phyloP scores from a whole-genome alignment of 2,797 vertebrate species.

The Gobio occitaniae region DNA sequence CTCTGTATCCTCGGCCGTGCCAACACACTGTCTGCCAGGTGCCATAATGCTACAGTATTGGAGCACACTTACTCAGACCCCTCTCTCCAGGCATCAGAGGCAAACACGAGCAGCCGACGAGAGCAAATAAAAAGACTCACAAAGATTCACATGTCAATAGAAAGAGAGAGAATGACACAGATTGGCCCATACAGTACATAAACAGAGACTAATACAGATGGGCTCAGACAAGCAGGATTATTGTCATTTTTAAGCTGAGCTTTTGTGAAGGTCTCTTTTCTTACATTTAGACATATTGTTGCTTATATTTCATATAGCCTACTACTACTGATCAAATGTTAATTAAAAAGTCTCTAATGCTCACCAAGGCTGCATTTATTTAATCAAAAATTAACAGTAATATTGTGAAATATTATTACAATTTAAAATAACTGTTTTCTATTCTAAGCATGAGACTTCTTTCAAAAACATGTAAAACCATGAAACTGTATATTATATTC shows the following conservation, averaged over 20 bases:
- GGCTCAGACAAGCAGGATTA: not conserved
- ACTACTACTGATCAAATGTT: no score
- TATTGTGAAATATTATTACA: no score
- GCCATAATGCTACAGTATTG: constrained; percentile 63
- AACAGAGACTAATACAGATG: constrained; percentile 11
- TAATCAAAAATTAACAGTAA: no score
- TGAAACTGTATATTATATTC: no score
- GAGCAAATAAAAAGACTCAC: constrained; percentile 30
- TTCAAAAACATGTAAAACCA: no score
- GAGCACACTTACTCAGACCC: constrained; percentile 57
- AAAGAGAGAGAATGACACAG: not conserved
- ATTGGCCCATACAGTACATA: not conserved
- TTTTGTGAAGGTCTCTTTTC: no score
- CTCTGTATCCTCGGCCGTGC: constrained; percentile 65
- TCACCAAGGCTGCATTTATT: no score
- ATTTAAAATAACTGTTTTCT: no score
- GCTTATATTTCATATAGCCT: no score
- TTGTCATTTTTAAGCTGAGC: not conserved
- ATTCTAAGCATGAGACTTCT: no score
- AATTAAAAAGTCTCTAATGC: no score
- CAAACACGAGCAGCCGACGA: constrained; percentile 15
- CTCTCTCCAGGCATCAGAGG: constrained; percentile 16
- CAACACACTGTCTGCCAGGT: constrained; percentile 69
- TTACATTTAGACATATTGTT: no score
- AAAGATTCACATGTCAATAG: not conserved